Evolutionary conservation across 2,888 invertebrate species (phyloP), one percentile per base, ranked within the genome.

Genomic region (Aphodius granarius): DNA sequence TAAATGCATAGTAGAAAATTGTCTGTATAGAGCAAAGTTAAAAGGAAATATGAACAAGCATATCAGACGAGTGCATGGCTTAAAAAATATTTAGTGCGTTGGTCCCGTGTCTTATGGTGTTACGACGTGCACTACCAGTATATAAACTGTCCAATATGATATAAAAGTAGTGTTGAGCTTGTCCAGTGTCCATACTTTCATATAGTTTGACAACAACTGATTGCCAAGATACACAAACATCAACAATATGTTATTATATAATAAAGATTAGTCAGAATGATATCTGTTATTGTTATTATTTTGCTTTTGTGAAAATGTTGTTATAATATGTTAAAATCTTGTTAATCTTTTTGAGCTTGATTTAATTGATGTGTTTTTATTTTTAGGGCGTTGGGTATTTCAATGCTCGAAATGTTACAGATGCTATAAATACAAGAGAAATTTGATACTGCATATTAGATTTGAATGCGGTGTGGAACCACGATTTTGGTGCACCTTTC

Each of bases 391-490:
- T 9, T 43, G 43, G 43, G 13, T 43, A 43, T 43, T 43, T 63
- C 72, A 86, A 74, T 93, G 93, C 88, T 90, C 89, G 82, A 90
- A 89, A 83, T 95, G 95, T 86, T 93, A 93, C 79, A 95, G 95
- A 88, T 91, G 92, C 81, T 96, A 95, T 90, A 92, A 93, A 87
- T 92, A 92, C 87, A 93, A 93, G 84, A 92, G 93, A 80, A 94
- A 93, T 76, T 89, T 94, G 81, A 92, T 92, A 85, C 90, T 93
- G 76, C 94, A 94, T 85, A 89, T 91, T 82, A 72, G 19, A 13
- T 86, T 85, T 75, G 86, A 85, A 76, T 85, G 85, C 77, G 86
- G 86, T 9, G 83, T 85, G 71, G 76, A 63, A 72, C 72, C 72
- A n/a, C 62, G 63, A 77, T 17, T 87, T 87, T 78, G 76, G 76